These are phyloP conservation scores for Caenorhabditis drosophilae DNA, from an alignment of 2,888 invertebrate species.

Conservation along the genomic window DNA sequence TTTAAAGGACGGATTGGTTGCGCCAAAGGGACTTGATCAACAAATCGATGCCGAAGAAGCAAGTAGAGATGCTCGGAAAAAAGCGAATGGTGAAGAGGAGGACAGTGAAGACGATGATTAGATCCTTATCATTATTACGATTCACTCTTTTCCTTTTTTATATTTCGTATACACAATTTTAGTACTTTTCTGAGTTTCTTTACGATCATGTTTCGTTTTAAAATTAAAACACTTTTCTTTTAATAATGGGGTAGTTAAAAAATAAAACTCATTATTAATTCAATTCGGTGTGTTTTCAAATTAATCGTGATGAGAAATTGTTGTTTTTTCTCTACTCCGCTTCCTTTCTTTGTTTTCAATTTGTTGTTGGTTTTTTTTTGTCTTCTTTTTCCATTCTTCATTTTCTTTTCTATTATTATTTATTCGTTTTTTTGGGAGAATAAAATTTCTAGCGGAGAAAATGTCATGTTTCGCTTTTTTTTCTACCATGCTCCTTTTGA, in stretches of 20 bases:
- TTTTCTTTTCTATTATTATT: not conserved
- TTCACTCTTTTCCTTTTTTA: not conserved
- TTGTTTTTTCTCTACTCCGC: not conserved
- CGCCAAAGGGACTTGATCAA: slow-evolving; percentile 66
- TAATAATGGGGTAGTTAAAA: no score
- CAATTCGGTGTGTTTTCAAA: no score
- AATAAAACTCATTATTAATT: no score
- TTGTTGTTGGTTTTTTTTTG: no score
- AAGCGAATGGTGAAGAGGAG: slow-evolving; percentile 9
- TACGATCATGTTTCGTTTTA: no score
- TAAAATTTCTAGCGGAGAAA: no score
- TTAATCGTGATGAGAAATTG: slow-evolving; percentile 10
- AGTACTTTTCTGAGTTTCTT: no score
- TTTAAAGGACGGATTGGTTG: slow-evolving; percentile 59
- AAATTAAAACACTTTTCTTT: no score
- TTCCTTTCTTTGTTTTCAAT: no score
- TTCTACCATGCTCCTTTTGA: no score
- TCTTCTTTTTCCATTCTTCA: not conserved
- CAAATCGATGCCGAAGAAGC: slow-evolving; percentile 62
- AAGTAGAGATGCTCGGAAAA: slow-evolving; percentile 37
- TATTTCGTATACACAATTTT: not conserved
- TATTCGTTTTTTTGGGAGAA: no score
- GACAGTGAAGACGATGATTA: slow-evolving; percentile 11
- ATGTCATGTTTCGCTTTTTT: no score
- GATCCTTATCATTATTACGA: not conserved